Evolutionary conservation across 2,888 invertebrate genomes (phyloP), one percentile per base, ranked within the genome.

Genomic region (Tortricodes alternella): DNA sequence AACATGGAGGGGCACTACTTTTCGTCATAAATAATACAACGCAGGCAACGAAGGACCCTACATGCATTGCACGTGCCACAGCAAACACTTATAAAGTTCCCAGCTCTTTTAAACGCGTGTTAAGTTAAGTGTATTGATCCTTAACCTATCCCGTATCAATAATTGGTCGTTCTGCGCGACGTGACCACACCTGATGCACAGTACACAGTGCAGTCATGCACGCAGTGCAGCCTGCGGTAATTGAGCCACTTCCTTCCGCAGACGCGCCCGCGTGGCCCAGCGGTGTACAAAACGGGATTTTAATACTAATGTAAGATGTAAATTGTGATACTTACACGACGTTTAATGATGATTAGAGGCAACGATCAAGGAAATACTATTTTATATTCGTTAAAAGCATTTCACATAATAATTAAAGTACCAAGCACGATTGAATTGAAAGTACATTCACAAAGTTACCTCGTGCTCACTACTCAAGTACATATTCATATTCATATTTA

Each of bases 171-270:
- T 23, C 32, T 48, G 56, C 64, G 73, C 74, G 73, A 78, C 74
- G 73, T 76, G 80, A 77, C 74, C 78, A 74, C 76, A 71, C 75
- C 46, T 57, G 52, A 53, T 59, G 56, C 60, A 53, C 43, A 16
- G 41, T 43, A 23, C n/a, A n/a, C 34, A 15, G 19, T 5, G 34
- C 13, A 71, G 74, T 69, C 78, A 75, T 73, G 72, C 70, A 72
- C 66, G 68, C 67, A 65, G 41, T 68, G 61, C 67, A 67, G 66
- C 68, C 64, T 73, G 74, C 76, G 73, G 84, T 85, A 85, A 88
- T 86, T 82, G 83, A 85, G 76, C 80, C 74, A 76, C 79, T 86
- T 88, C 88, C 88, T 88, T 87, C 88, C 88, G 84, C 80, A 67
- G 67, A 72, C 71, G 49, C 43, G 70, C 74, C 62, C 61, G 50